phyloP scores from a whole-genome alignment of 2,113 vertebrate genomes.

The Montifringilla adamsi region DNA sequence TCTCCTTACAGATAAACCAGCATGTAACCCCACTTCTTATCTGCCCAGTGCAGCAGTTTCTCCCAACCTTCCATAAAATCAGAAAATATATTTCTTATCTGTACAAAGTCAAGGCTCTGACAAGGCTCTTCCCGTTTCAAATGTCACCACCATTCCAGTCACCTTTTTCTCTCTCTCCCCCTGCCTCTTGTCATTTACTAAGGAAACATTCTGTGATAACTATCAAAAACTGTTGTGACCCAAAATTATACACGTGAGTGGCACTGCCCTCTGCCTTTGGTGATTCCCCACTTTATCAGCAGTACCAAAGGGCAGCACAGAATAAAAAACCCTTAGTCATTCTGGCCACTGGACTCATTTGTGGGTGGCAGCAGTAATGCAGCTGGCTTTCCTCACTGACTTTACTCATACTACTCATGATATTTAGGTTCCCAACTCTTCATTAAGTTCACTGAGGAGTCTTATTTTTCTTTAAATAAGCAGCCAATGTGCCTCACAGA shows the following conservation, averaged over 20 bases:
- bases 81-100: constrained; percentile 61
- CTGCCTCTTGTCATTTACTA: not conserved
- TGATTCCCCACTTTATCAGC: not conserved
- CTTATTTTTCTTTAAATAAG: not conserved
- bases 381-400: not conserved
- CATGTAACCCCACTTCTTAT: constrained; percentile 55
- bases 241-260: not conserved
- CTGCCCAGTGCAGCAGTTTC: constrained; percentile 48
- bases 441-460: not conserved
- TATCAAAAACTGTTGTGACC: not conserved
- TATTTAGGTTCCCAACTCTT: not conserved
- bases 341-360: not conserved
- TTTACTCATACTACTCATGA: not conserved
- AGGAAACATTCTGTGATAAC: not conserved
- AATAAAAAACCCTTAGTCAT: not conserved
- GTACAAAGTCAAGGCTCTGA: constrained; percentile 42
- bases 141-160: constrained; percentile 34
- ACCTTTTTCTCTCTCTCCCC: not conserved
- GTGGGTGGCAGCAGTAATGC: not conserved
- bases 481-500: not conserved
- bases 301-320: not conserved
- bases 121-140: constrained; percentile 46
- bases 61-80: constrained; percentile 1
- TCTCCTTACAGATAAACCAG: constrained; percentile 49
- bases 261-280: not conserved